Evolutionary conservation across 2,888 invertebrate species (phyloP).

Genomic region (Trypoxylon attenuatum): DNA sequence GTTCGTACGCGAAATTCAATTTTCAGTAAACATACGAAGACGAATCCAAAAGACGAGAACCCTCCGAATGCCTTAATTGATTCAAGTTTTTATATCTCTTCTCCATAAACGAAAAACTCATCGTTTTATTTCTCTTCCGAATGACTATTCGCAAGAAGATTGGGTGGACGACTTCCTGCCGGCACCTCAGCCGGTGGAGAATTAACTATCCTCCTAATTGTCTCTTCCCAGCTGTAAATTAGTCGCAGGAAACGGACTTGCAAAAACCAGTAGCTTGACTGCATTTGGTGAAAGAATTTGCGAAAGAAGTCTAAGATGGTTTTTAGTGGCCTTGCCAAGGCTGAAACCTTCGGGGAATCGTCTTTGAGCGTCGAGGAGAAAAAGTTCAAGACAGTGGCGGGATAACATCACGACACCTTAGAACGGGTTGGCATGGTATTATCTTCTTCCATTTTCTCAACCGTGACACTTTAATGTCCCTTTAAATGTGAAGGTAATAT

Average conservation of each 20-base stretch:
- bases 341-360: slow-evolving; percentile 60
- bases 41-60: too few species aligned
- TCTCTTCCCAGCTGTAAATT: slow-evolving; percentile 31
- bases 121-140: too few species aligned
- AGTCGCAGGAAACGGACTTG: slow-evolving; percentile 41
- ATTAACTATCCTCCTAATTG: slow-evolving; percentile 44
- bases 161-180: too few species aligned
- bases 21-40: too few species aligned
- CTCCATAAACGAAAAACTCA: too few species aligned
- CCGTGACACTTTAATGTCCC: not conserved
- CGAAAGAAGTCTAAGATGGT: slow-evolving; percentile 56
- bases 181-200: too few species aligned
- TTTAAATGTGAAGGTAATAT: too few species aligned
- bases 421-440: too few species aligned
- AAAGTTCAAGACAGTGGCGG: slow-evolving; percentile 30
- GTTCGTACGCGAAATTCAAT: too few species aligned
- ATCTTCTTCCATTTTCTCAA: not conserved
- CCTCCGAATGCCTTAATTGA: too few species aligned
- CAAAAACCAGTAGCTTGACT: slow-evolving; percentile 39
- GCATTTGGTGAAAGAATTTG: slow-evolving; percentile 48
- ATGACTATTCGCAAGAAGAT: too few species aligned
- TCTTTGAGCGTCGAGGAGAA: slow-evolving; percentile 15
- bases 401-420: not conserved
- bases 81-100: too few species aligned
- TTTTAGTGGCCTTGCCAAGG: slow-evolving; percentile 63